A percentile compares a stretch with the other conserved stretches of the same genome.
phyloP scores from a whole-genome alignment of 37 sponge, comb jelly and placozoan species.

The Diacarnus erythraeanus region DNA sequence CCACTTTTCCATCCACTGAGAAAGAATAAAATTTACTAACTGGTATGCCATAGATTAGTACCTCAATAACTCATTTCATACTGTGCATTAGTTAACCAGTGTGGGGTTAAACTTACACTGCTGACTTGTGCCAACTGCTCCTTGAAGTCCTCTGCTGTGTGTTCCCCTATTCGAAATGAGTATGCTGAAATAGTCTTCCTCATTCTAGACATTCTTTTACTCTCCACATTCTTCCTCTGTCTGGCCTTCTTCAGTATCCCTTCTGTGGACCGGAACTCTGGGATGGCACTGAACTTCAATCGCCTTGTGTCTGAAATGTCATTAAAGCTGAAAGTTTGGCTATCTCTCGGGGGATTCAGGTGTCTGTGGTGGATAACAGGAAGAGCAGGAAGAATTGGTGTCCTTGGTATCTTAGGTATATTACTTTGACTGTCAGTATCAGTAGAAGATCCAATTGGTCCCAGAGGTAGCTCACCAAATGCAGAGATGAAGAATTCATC shows the following conservation, averaged over 20 bases:
- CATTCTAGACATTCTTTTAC: not conserved
- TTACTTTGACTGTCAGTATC: not conserved
- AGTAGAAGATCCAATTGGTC: too few species aligned
- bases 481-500: too few species aligned
- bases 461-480: too few species aligned
- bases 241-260: constrained; percentile 10
- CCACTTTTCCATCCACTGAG: constrained; percentile 63
- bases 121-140: constrained; percentile 41
- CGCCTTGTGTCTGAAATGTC: not conserved
- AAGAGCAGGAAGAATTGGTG: constrained; percentile 11
- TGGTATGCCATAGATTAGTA: too few species aligned
- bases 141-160: constrained; percentile 34
- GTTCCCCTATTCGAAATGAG: not conserved
- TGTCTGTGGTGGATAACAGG: constrained; percentile 35
- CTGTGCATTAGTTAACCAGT: not conserved
- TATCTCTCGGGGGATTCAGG: too few species aligned
- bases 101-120: constrained; percentile 27
- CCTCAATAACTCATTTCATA: not conserved
- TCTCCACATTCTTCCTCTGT: not conserved
- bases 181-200: not conserved
- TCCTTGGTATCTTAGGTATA: not conserved
- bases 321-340: not conserved
- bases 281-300: constrained; percentile 31
- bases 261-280: constrained; percentile 33
- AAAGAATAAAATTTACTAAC: not conserved